Evolutionary conservation across 2,797 vertebrate genomes (phyloP), one percentile per base, ranked within the genome.

Genomic region (Myiotriccus ornatus): DNA sequence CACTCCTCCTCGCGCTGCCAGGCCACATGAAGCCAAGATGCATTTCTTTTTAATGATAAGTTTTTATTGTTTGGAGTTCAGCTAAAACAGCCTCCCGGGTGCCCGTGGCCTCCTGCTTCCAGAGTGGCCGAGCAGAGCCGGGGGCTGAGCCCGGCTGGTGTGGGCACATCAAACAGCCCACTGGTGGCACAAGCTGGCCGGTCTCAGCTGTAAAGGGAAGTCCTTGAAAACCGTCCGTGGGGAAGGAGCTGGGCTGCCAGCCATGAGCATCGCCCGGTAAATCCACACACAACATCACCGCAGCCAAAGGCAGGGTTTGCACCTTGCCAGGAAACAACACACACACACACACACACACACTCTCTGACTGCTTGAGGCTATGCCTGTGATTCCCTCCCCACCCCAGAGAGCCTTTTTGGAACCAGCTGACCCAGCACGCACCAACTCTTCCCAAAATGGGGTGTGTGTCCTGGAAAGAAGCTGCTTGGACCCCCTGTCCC

Each of bases 1-100:
- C 97, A 96, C 97, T 44, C 94, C 95, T 83, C 91, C 16, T 94
- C 20, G 37, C 22, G 84, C 96, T 97, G 94, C 96, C 96, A 75
- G 85, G 95, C 97, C 90, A 75, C 34, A 41, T 32, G 92, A 90
- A 97, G 97, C 97, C 97, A 97, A 97, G 97, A 98, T 85, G 92
- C 96, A 98, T 98, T 97, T 97, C 97, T 97, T 98, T 97, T 97
- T 98, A 97, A 97, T 97, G 98, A 97, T 97, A 97, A 98, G 97
- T 97, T 96, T 96, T 95, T 96, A 96, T 97, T 97, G 97, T 97
- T 96, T 87, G 84, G 96, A 97, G 96, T 95, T 96, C 95, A 92
- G 96, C 94, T 84, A 82, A 95, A 97, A 93, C 93, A 90, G 96
- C 88, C 96, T 97, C 86, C 82, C 19, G 3, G 78, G 68, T 49